Evolutionary conservation across 2,113 vertebrate genomes (phyloP).

Genomic region (Rhodinocichla rosea): DNA sequence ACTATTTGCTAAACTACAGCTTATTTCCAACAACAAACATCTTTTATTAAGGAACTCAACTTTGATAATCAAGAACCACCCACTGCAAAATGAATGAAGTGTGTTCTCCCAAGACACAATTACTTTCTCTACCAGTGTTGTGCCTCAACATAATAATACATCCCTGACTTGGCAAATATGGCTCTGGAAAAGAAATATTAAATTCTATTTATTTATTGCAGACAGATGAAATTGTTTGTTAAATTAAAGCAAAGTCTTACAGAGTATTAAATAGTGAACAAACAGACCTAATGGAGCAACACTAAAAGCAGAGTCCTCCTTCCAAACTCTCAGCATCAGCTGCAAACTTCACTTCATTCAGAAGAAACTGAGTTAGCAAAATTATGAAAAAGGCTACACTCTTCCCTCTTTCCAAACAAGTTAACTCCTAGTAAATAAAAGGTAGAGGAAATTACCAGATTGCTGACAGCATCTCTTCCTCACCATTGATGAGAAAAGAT

Average conservation of each 20-base stretch:
- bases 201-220: not conserved
- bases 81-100: not conserved
- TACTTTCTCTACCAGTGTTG: not conserved
- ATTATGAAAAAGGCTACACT: not conserved
- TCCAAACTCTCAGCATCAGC: not conserved
- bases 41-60: not conserved
- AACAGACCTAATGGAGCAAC: not conserved
- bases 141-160: not conserved
- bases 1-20: not conserved
- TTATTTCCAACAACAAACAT: not conserved
- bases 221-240: not conserved
- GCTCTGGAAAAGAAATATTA: not conserved
- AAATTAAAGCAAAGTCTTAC: not conserved
- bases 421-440: not conserved
- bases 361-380: not conserved
- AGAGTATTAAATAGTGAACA: not conserved
- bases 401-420: not conserved
- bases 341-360: not conserved
- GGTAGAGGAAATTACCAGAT: not conserved
- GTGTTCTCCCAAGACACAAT: not conserved
- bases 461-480: not conserved
- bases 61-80: not conserved
- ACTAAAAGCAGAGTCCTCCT: not conserved
- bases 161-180: not conserved
- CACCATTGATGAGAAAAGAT: not conserved